A percentile compares a stretch with the other conserved stretches of the same genome.
Conservation (phyloP, 2,797 vertebrate genomes). For the Mus minutoides region DNA sequence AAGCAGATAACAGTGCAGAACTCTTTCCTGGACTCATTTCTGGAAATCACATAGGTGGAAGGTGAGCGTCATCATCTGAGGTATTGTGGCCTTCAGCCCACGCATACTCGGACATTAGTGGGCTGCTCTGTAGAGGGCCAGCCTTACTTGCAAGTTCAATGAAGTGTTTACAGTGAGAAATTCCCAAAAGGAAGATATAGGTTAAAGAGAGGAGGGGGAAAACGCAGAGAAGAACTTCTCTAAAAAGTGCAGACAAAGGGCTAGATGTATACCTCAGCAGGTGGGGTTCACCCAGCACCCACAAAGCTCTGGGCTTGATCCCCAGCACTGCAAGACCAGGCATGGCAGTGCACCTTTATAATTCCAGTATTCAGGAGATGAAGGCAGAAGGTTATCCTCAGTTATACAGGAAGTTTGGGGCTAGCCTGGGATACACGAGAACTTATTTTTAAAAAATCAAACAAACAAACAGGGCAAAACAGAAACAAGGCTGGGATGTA, state of each 20-base stretch:
- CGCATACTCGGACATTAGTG: not conserved
- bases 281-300: not conserved
- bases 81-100: no score
- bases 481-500: not conserved
- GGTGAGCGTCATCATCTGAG: rapidly evolving
- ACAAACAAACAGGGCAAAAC: not conserved
- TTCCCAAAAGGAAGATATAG: not conserved
- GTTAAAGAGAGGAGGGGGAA: not conserved
- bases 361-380: not conserved
- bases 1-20: not conserved
- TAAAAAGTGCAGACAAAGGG: not conserved
- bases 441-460: not conserved
- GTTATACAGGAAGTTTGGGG: not conserved
- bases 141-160: not conserved
- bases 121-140: not conserved
- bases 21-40: not conserved
- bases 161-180: not conserved
- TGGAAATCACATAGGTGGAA: not conserved
- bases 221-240: not conserved
- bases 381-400: not conserved
- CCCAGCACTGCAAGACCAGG: not conserved
- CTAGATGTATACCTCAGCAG: not conserved
- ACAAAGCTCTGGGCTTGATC: not conserved
- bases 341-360: not conserved
- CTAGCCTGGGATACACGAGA: not conserved